Evolutionary conservation across 1,140 invertebrate species (phyloP).

Genomic region (Caenorhabditis brenneri): DNA sequence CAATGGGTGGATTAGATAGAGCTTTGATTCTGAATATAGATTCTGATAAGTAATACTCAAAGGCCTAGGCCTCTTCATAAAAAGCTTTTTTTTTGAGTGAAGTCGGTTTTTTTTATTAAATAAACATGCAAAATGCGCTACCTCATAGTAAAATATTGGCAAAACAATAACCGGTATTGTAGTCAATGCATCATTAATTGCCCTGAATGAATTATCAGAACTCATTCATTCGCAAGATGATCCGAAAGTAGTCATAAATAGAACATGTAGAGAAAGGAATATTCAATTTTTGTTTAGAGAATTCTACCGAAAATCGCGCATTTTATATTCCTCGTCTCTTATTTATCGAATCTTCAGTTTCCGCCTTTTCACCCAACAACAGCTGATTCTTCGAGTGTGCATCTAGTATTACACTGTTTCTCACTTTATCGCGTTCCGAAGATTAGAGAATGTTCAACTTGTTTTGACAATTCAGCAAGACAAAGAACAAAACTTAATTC

Average conservation of each 20-base stretch:
- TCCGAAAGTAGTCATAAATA: not conserved
- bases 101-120: too few relatives aligned
- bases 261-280: not conserved
- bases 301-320: not conserved
- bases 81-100: too few relatives aligned
- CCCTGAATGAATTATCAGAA: not conserved
- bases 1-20: too few relatives aligned
- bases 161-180: not conserved
- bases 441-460: not conserved
- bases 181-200: not conserved
- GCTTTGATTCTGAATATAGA: too few relatives aligned
- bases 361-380: not conserved
- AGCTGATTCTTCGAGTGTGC: not conserved
- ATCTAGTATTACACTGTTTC: not conserved
- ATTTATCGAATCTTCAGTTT: not conserved
- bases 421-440: not conserved
- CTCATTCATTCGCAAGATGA: not conserved
- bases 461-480: not conserved
- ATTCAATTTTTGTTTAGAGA: too few relatives aligned
- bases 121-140: too few relatives aligned
- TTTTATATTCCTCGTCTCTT: not conserved
- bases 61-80: too few relatives aligned
- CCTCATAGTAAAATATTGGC: slow-evolving; percentile 43
- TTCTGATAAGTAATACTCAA: too few relatives aligned
- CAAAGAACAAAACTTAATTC: not conserved